These are phyloP conservation scores for Samia ricini DNA, from an alignment of 1,140 invertebrate genomes.

Conservation along the genomic window DNA sequence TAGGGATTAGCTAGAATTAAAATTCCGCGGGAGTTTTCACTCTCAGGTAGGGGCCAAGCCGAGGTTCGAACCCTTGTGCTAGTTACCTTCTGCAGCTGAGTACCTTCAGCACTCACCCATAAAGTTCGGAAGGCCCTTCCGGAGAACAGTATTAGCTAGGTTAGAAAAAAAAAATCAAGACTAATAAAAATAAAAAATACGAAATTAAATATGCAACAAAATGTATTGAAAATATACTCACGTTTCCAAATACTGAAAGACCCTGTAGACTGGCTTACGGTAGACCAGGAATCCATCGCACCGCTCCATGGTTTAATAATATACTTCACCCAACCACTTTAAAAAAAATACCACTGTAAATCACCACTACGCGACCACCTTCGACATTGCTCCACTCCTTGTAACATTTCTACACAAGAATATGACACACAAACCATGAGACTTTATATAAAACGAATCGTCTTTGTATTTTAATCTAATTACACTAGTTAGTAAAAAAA, in stretches of 20 bases:
- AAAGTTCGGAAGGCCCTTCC: too few species aligned
- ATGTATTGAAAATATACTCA: slow-evolving; percentile 62
- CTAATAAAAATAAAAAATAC: not conserved
- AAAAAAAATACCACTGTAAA: slow-evolving; percentile 20
- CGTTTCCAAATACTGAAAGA: slow-evolving; percentile 88
- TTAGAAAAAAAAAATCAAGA: not conserved
- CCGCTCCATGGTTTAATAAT: slow-evolving; percentile 74
- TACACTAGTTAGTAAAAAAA: slow-evolving; percentile 54
- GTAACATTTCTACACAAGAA: slow-evolving; percentile 25
- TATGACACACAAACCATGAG: not conserved
- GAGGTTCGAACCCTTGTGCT: too few species aligned
- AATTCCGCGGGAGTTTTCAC: too few species aligned
- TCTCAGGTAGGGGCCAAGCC: too few species aligned
- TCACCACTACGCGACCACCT: slow-evolving; percentile 22
- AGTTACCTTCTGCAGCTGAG: too few species aligned
- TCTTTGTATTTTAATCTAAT: not conserved
- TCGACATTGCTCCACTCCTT: slow-evolving; percentile 17
- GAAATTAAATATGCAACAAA: not conserved
- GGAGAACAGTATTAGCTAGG: too few species aligned
- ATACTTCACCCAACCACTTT: slow-evolving; percentile 44
- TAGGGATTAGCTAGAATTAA: too few species aligned
- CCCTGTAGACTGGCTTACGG: slow-evolving; percentile 85
- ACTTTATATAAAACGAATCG: not conserved
- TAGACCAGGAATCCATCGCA: slow-evolving; percentile 85
- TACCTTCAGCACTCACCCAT: too few species aligned